These are phyloP conservation scores for Cheilosia impressa DNA, from an alignment of 2,888 invertebrate species.

Conservation along the genomic window DNA sequence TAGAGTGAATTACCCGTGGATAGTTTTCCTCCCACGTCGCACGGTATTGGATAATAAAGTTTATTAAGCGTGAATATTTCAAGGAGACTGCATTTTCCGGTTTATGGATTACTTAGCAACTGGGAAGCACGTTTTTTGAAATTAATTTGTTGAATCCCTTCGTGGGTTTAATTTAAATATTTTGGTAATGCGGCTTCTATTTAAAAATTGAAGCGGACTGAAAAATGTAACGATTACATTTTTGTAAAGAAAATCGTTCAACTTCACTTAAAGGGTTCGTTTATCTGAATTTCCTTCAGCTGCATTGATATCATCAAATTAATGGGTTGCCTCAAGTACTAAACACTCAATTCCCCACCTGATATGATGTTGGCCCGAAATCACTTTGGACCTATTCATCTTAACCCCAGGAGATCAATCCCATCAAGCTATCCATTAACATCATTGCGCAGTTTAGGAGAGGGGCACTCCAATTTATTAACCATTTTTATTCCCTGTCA, in stretches of 20 bases:
- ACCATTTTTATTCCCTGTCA: slow-evolving; percentile 21
- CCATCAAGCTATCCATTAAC: background rate
- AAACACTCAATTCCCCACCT: too few relatives aligned
- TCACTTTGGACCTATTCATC: too few relatives aligned
- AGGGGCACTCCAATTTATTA: slow-evolving; percentile 4
- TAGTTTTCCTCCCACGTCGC: background rate
- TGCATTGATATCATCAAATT: too few relatives aligned
- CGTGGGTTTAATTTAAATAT: background rate
- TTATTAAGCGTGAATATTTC: slow-evolving; percentile 17
- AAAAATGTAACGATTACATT: background rate
- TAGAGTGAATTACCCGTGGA: background rate
- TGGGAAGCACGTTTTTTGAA: slow-evolving; percentile 15
- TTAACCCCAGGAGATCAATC: too few relatives aligned
- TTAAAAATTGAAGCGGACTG: background rate
- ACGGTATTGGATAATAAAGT: slow-evolving; percentile 22
- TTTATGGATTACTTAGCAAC: slow-evolving; percentile 1
- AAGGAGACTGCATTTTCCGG: slow-evolving; percentile 5
- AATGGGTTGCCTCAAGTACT: too few relatives aligned
- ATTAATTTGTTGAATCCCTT: slow-evolving; percentile 23
- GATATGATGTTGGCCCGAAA: too few relatives aligned
- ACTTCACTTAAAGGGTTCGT: too few relatives aligned
- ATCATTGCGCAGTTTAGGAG: background rate
- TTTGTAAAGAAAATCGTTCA: too few relatives aligned
- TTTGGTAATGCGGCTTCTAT: background rate
- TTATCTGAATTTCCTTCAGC: too few relatives aligned